These are phyloP conservation scores for Thera obeliscata DNA, from an alignment of 2,888 invertebrate genomes.

Conservation along the genomic window DNA sequence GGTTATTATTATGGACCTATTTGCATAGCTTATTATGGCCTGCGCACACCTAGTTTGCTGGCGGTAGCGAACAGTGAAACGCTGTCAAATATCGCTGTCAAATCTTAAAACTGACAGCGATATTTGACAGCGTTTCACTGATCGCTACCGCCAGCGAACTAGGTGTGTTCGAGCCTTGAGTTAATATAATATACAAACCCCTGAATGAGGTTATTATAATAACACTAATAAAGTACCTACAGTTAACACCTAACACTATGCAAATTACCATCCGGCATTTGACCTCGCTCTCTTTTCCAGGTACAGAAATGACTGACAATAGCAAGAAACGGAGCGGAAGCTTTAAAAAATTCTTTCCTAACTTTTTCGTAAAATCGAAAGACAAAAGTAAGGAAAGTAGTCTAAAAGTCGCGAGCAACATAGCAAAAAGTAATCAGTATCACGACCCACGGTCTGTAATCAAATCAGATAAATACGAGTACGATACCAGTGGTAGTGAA, in stretches of 20 bases:
- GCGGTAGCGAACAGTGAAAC: too few relatives aligned
- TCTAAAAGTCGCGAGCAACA: constrained; percentile 50
- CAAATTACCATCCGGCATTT: not conserved
- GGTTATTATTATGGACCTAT: too few relatives aligned
- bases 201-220: constrained; percentile 3
- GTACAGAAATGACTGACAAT: constrained; percentile 62
- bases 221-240: constrained; percentile 6
- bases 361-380: constrained; percentile 70
- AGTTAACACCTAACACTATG: constrained; percentile 7
- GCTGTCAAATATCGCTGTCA: too few relatives aligned
- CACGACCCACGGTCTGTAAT: constrained; percentile 61
- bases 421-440: constrained; percentile 64
- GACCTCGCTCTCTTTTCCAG: constrained; percentile 24
- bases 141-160: too few relatives aligned
- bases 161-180: too few relatives aligned
- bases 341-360: constrained; percentile 73
- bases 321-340: constrained; percentile 69
- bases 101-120: too few relatives aligned
- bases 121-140: too few relatives aligned
- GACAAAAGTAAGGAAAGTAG: constrained; percentile 56
- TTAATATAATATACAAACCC: too few relatives aligned
- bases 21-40: too few relatives aligned
- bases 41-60: too few relatives aligned
- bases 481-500: constrained; percentile 55
- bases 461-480: constrained; percentile 54